Base-by-base conservation (phyloP, 2,888 invertebrate genomes). In the Spodoptera exigua region DNA sequence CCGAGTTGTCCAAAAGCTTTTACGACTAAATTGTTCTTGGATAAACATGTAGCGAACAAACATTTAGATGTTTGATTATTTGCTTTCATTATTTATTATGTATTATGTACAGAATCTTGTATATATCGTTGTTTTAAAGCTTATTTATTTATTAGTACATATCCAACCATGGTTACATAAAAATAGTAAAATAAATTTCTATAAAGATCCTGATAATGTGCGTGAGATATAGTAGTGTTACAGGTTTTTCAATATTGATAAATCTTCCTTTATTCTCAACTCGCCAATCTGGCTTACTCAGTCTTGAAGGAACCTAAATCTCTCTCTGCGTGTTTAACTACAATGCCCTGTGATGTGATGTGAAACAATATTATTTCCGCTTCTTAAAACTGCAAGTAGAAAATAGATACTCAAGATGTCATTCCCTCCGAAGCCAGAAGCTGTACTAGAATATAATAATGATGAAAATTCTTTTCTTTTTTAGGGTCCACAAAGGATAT, bases 1-100 rank as follows among this genome's bases (percentile, higher is more conserved):
- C 87, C 90, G 10, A 90, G 89, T 70, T 95, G 95, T 61, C 90
- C 94, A 0, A 93, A 92, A 74, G 93, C 93, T 3, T 95, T 95
- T 70, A 95, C 94, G 1, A 93, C 94, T 0, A 95, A 95, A 76
- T 80, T 95, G 61, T 95, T 95, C 77, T 80, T 95, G 76, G 95
- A 95, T 67, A 94, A 94, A 68, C 95, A 95, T 76, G 85, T 94
- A 69, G 91, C 94, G 17, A 93, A 92, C 79, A 95, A 95, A 74
- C 95, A 95, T 81, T 92, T 91, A 45, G 93, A 92, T 74, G 81
- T 81, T 27, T 89, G 71, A 85, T 63, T 39, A 48, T 47, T 45
- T 37, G 1, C n/a, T 16, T 53, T 47, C 11, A 35, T 27, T 3
- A 18, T 27, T 27, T 27, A 27, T 27, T 27, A 9, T 27, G 4